phyloP scores from a whole-genome alignment of 2,888 invertebrate genomes.

The Drosophila neotestacea region DNA sequence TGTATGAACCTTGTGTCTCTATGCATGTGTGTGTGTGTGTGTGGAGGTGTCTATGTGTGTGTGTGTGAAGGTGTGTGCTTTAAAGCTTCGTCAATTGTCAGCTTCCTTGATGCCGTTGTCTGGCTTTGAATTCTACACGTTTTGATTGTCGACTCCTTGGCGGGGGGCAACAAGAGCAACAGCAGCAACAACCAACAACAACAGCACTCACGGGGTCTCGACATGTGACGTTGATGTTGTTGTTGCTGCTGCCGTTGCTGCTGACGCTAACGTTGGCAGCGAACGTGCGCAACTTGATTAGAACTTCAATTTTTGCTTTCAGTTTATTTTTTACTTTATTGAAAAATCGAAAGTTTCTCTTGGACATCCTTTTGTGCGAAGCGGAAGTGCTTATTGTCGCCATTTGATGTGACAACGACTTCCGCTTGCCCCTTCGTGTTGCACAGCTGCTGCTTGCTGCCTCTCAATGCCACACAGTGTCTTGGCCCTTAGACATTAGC shows the following conservation, averaged over 20 bases:
- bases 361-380: constrained; percentile 58
- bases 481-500: constrained; percentile 38
- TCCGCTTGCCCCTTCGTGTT: constrained; percentile 46
- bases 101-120: constrained; percentile 43
- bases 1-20: no score
- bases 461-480: not conserved
- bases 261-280: constrained; percentile 13
- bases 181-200: not conserved
- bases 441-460: constrained; percentile 5
- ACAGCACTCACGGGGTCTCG: constrained; percentile 27
- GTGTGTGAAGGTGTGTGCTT: constrained; percentile 19
- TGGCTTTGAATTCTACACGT: constrained; percentile 50
- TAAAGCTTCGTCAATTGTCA: constrained; percentile 50
- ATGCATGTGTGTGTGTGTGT: not conserved
- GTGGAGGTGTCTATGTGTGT: not conserved
- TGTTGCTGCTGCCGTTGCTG: constrained; percentile 4
- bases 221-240: constrained; percentile 31
- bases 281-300: constrained; percentile 39
- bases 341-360: constrained; percentile 13
- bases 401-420: constrained; percentile 81
- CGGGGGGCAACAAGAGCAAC: not conserved
- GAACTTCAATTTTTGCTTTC: constrained; percentile 7
- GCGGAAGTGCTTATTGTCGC: constrained; percentile 78
- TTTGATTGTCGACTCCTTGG: constrained; percentile 27
- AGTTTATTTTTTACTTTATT: not conserved